Evolutionary conservation across 1,140 invertebrate species (phyloP).

Genomic region (Temnothorax curvispinosus): DNA sequence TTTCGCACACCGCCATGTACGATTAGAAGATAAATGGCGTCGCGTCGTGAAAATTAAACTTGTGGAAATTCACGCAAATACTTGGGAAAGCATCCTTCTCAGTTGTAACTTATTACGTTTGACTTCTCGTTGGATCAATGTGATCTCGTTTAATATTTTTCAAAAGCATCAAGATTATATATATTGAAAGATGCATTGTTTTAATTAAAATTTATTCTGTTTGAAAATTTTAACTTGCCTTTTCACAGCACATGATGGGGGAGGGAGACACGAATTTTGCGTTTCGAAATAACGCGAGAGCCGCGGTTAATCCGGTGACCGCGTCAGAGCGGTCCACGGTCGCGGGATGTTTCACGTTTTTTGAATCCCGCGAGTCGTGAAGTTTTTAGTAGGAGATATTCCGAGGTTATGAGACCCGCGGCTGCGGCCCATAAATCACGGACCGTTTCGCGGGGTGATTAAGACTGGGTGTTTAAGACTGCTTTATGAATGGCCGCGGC

Average conservation of each 20-base stretch:
- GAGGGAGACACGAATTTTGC: background rate
- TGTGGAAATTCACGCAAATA: constrained; percentile 10
- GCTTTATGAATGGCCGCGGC: constrained; percentile 68
- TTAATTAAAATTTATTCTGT: background rate
- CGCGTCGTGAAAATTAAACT: constrained; percentile 5
- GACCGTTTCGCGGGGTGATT: constrained; percentile 60
- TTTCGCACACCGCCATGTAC: background rate
- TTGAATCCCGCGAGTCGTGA: constrained; percentile 49
- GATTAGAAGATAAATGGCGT: background rate
- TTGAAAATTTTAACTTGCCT: background rate
- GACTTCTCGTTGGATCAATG: background rate
- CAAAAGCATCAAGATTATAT: background rate
- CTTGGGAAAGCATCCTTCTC: background rate
- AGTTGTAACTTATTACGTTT: background rate
- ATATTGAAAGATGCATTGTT: background rate
- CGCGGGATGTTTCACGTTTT: background rate
- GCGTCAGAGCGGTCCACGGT: background rate
- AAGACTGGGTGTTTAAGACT: constrained; percentile 68
- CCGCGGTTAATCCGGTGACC: constrained; percentile 20
- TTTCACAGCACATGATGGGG: background rate
- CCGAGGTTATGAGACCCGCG: background rate
- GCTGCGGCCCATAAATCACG: constrained; percentile 59
- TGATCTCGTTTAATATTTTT: no score
- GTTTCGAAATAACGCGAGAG: background rate
- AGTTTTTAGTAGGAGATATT: constrained; percentile 19